Conservation (phyloP, 2,888 invertebrate species). For the Temnothorax rugatulus region DNA sequence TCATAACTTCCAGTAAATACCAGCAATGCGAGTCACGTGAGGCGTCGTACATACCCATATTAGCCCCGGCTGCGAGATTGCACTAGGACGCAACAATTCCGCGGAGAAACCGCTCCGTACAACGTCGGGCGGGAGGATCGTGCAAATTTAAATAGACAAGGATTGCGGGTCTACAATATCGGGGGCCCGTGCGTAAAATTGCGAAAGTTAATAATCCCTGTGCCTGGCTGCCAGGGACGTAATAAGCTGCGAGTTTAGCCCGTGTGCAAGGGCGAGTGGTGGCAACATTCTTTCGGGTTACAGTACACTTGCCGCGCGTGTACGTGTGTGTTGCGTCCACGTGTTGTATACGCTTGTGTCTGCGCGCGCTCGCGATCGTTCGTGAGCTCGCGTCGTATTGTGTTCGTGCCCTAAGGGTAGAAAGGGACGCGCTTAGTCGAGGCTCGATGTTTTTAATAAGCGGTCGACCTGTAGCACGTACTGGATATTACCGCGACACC, state of each 20-base stretch:
- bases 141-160: constrained; percentile 59
- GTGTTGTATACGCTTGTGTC: not conserved
- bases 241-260: constrained; percentile 79
- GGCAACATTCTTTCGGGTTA: constrained; percentile 64
- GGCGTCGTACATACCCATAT: constrained; percentile 26
- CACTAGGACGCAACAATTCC: constrained; percentile 37
- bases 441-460: constrained; percentile 85
- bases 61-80: constrained; percentile 35
- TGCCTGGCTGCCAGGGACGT: constrained; percentile 69
- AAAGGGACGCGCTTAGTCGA: constrained; percentile 68
- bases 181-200: constrained; percentile 64
- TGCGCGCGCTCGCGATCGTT: not conserved
- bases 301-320: constrained; percentile 56
- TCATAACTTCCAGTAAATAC: constrained; percentile 21
- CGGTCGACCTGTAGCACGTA: constrained; percentile 83
- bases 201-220: constrained; percentile 77
- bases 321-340: constrained; percentile 31
- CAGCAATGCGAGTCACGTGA: constrained; percentile 24
- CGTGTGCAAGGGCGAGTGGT: constrained; percentile 66
- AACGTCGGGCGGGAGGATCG: constrained; percentile 24
- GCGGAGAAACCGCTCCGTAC: constrained; percentile 14
- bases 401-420: constrained; percentile 66
- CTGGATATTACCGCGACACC: constrained; percentile 82
- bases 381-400: constrained; percentile 43
- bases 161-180: constrained; percentile 46